phyloP scores from a whole-genome alignment of 2,797 vertebrate genomes.

The Ctenosaura bakeri region DNA sequence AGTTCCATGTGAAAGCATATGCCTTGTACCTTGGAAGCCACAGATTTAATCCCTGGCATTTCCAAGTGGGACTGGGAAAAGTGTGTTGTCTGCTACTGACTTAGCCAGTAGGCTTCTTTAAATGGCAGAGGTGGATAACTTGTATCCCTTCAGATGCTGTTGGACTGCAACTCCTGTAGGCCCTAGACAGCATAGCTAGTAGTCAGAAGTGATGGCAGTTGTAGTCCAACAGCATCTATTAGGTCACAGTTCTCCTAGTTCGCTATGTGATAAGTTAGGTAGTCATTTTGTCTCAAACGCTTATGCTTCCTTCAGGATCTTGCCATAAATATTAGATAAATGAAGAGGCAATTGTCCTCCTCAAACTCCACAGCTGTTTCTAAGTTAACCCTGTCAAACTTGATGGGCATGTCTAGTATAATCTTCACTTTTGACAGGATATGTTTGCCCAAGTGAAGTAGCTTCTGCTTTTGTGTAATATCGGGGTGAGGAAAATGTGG shows the following conservation, averaged over 20 bases:
- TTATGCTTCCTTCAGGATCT: not conserved
- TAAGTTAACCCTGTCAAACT: not conserved
- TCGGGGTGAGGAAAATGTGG: too few species aligned
- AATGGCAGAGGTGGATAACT: not conserved
- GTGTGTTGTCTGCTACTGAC: not conserved
- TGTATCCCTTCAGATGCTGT: not conserved
- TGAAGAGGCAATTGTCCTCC: too few species aligned
- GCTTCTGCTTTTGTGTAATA: not conserved
- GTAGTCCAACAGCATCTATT: not conserved
- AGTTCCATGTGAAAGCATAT: not conserved
- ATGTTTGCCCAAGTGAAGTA: not conserved
- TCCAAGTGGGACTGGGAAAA: not conserved
- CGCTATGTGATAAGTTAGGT: not conserved
- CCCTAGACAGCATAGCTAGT: too few species aligned
- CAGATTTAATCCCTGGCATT: not conserved
- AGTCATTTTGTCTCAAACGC: not conserved
- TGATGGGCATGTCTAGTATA: not conserved
- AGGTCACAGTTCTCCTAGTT: not conserved
- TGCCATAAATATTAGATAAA: not conserved
- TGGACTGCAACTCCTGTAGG: not conserved
- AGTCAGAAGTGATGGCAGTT: not conserved
- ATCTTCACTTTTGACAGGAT: not conserved
- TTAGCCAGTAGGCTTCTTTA: not conserved
- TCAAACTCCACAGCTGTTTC: not conserved
- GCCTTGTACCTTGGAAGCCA: not conserved